Evolutionary conservation across 2,888 invertebrate genomes (phyloP), one percentile per base, ranked within the genome.

Genomic region (Drosophila atripex): DNA sequence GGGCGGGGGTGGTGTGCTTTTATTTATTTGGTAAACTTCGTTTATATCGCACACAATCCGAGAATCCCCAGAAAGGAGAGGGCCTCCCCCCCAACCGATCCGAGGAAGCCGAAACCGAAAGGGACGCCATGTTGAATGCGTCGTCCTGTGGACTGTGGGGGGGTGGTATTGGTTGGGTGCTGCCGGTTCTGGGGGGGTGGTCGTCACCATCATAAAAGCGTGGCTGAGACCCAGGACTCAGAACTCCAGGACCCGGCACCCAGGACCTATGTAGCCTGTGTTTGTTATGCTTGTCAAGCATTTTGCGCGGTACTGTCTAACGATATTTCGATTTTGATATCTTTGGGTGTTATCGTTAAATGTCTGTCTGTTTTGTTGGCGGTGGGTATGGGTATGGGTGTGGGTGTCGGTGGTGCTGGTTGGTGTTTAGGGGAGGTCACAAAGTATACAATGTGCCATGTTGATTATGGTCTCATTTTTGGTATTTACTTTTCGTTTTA

Each of bases 271-370:
- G 84, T 86, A 77, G 21, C 21, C 74, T 73, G 75, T 86, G 84
- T 88, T 85, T 88, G 88, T 89, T 89, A 86, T 89, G 89, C 89
- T 88, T 89, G 88, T 89, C 88, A 89, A 88, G 88, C 88, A 80
- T 80, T 89, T 86, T 78, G 71, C 78, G 71, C 65, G 71, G 64
- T 52, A 59, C 54, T 74, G 78, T 78, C 77, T 78, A 80, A 82
- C 77, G 82, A 83, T 85, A 88, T 87, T 87, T 87, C 85, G 84
- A 86, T 88, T 87, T 88, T 85, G 88, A 84, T 88, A 88, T 88
- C 88, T 82, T 86, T 85, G 89, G 84, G 69, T 86, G 80, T 83
- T 85, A 89, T 89, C 85, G 79, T 89, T 89, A 82, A 88, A 86
- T 86, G 88, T 73, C 66, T 66, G 59, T 60, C 59, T 60, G 52